Conservation (phyloP, 37 sponge, comb jelly and placozoan genomes). For the Diacarnus erythraeanus region DNA sequence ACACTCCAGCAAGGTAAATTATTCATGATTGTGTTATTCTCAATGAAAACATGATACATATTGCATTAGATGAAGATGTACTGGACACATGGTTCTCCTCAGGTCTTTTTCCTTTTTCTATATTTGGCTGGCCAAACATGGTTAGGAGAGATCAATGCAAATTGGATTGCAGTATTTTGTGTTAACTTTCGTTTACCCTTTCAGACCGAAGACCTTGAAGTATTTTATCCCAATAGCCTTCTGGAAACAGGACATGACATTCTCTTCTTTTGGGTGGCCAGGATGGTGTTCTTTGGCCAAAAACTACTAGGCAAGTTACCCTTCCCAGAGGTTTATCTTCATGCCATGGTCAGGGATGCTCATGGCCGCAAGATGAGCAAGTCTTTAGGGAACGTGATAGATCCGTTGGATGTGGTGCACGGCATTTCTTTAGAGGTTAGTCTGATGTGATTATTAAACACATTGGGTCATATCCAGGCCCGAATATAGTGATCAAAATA, state of each 20-base stretch:
- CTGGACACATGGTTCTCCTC: conserved; percentile 99
- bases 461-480: no score
- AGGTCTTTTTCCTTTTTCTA: conserved; percentile 95
- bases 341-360: conserved; percentile 97
- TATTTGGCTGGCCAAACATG: conserved; percentile 93
- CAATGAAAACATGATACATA: not conserved
- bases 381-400: conserved; percentile 96
- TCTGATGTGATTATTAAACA: no score
- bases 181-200: not conserved
- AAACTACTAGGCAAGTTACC: conserved; percentile 91
- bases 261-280: conserved; percentile 99
- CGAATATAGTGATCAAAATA: no score
- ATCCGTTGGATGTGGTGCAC: conserved; percentile 87
- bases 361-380: conserved; percentile 99
- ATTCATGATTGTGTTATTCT: not conserved
- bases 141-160: conserved; percentile 14
- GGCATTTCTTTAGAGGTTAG: conserved; percentile 88
- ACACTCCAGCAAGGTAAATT: conserved; percentile 64
- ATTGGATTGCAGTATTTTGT: not conserved
- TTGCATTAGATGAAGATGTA: conserved; percentile 96
- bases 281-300: conserved; percentile 94
- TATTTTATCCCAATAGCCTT: conserved; percentile 85
- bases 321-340: conserved; percentile 92
- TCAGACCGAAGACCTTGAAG: conserved; percentile 75
- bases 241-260: conserved; percentile 99